phyloP scores from a whole-genome alignment of 2,888 invertebrate genomes.

The Penaeus monodon region DNA sequence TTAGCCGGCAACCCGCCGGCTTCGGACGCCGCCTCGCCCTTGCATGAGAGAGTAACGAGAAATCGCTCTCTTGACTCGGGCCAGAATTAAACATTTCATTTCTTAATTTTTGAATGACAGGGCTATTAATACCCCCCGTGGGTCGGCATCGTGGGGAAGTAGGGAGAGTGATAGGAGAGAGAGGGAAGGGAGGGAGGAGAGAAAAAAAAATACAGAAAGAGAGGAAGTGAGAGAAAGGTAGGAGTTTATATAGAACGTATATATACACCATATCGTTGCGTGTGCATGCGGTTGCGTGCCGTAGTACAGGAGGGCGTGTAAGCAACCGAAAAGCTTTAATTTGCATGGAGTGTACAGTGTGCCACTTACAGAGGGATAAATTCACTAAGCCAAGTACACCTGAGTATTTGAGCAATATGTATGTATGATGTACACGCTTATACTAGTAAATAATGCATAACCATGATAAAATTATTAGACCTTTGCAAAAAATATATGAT shows the following conservation, averaged over 20 bases:
- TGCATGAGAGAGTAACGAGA: constrained; percentile 47
- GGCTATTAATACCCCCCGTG: constrained; percentile 37
- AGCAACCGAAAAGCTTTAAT: too few species aligned
- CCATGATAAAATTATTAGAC: too few species aligned
- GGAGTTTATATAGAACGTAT: not conserved
- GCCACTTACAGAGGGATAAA: too few species aligned
- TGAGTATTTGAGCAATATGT: too few species aligned
- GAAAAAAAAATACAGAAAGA: not conserved
- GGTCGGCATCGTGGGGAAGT: not conserved
- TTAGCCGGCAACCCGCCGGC: not conserved
- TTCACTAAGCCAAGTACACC: too few species aligned
- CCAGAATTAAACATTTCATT: constrained; percentile 50
- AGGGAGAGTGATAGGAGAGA: constrained; percentile 4
- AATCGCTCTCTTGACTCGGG: constrained; percentile 39
- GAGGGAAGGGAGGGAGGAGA: not conserved
- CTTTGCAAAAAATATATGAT: too few species aligned
- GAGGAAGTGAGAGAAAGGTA: not conserved
- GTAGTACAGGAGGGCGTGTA: too few species aligned
- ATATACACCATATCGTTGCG: too few species aligned
- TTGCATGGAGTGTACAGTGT: too few species aligned
- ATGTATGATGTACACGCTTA: too few species aligned
- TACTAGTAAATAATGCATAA: too few species aligned
- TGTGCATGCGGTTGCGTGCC: too few species aligned
- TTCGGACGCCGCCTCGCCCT: constrained; percentile 30
- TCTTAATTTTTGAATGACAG: constrained; percentile 57